These are phyloP conservation scores for Telmatochromis sp. DNA, from an alignment of 2,113 vertebrate genomes.

Conservation along the genomic window DNA sequence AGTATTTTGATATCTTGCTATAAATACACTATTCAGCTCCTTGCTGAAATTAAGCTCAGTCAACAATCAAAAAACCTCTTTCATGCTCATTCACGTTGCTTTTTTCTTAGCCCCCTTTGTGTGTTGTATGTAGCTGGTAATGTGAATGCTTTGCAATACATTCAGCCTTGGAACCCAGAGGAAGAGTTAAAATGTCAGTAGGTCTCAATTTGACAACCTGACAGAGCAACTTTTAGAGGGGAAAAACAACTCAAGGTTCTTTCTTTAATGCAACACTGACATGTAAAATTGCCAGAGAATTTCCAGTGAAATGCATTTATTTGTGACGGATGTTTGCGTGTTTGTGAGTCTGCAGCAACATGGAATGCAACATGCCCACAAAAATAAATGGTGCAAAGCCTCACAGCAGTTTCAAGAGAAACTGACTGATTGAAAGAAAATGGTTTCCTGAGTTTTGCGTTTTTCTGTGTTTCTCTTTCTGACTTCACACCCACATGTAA, in stretches of 20 bases:
- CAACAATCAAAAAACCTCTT: not conserved
- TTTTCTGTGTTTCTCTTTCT: not conserved
- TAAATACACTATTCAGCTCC: not conserved
- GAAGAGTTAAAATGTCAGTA: not conserved
- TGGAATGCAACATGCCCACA: not conserved
- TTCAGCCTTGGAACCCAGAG: not conserved
- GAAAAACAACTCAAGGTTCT: not conserved
- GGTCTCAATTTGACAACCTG: not conserved
- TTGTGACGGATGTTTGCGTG: not conserved
- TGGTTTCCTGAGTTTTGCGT: not conserved
- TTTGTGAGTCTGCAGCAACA: not conserved
- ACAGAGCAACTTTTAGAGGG: not conserved
- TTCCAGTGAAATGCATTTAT: not conserved
- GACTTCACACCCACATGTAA: not conserved
- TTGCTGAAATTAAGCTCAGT: not conserved
- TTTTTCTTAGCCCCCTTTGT: not conserved
- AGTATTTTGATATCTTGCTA: not conserved
- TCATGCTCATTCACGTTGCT: not conserved
- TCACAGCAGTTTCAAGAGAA: not conserved
- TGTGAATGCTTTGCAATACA: not conserved
- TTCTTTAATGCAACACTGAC: not conserved
- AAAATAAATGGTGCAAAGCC: not conserved
- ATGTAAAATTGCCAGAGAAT: not conserved
- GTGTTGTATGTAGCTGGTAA: not conserved
- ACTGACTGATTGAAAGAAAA: not conserved